Percentiles rank a stretch among this genome's conserved stretches.
Conservation (phyloP, 1,140 invertebrate species). For the Bombyx mandarina region DNA sequence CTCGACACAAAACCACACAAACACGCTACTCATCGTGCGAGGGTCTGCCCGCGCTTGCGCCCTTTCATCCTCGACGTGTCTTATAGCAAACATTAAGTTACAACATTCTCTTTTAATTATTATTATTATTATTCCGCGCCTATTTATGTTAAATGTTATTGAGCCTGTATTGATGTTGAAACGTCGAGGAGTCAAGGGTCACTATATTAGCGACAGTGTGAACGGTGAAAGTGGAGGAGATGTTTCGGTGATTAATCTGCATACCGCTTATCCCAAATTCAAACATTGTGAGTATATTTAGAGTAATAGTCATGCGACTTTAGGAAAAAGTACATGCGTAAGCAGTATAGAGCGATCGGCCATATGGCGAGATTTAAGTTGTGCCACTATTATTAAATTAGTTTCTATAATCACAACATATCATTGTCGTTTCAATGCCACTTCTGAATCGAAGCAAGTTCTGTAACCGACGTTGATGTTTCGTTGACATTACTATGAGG, state of each 20-base stretch:
- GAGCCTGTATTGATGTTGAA: no score
- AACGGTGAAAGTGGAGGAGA: conserved; percentile 42
- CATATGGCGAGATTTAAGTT: conserved; percentile 52
- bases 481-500: no score
- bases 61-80: conserved; percentile 4
- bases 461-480: no score
- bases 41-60: conserved; percentile 30
- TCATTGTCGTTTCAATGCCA: no score
- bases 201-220: conserved; percentile 54
- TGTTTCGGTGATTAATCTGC: conserved; percentile 54
- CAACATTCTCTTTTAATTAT: no score
- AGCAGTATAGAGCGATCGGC: conserved; percentile 62
- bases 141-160: no score
- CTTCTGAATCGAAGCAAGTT: no score
- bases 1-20: conserved; percentile 70
- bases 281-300: conserved; percentile 56
- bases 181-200: conserved; percentile 39
- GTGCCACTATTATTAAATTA: conserved; percentile 21
- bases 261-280: conserved; percentile 60
- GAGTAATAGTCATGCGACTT: conserved; percentile 60
- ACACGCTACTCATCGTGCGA: conserved; percentile 67
- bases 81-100: no score
- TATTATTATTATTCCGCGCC: no score
- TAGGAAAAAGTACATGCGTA: conserved; percentile 60
- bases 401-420: no score